These are phyloP conservation scores for Zosterops japonicus DNA, from an alignment of 2,113 vertebrate genomes.

Conservation along the genomic window DNA sequence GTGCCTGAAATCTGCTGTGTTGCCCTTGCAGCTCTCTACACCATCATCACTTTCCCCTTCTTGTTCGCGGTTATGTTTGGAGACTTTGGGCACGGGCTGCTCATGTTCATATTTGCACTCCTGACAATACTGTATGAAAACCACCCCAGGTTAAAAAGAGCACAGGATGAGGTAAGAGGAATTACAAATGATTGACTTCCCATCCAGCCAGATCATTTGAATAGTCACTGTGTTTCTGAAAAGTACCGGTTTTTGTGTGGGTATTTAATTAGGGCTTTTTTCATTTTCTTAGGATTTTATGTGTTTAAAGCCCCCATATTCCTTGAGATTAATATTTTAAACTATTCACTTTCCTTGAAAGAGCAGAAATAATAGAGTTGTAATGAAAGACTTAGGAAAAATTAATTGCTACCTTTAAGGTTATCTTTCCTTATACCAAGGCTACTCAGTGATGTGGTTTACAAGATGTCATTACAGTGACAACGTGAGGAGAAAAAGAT, in stretches of 20 bases:
- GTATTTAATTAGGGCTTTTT: background rate
- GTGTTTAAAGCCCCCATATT: background rate
- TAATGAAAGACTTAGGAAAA: background rate
- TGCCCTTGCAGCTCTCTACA: slow-evolving; percentile 85
- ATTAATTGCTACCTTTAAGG: background rate
- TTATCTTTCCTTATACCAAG: background rate
- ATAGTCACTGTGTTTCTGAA: background rate
- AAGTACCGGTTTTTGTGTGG: background rate
- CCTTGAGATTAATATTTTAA: background rate
- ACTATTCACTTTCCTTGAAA: background rate
- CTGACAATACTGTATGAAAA: slow-evolving; percentile 90
- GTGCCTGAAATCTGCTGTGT: background rate
- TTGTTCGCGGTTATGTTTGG: slow-evolving; percentile 98
- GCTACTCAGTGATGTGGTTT: background rate
- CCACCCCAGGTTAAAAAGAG: slow-evolving; percentile 83
- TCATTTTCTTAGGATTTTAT: background rate
- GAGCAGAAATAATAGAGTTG: background rate
- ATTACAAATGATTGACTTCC: background rate
- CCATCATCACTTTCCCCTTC: slow-evolving; percentile 96
- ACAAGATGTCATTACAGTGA: background rate
- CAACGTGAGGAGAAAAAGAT: background rate
- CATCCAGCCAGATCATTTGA: background rate
- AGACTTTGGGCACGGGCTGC: slow-evolving; percentile 89
- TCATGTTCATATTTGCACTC: slow-evolving; percentile 90
- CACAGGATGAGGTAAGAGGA: slow-evolving; percentile 86